These are phyloP conservation scores for Boloria euphrosyne DNA, from an alignment of 2,888 invertebrate species.

Conservation along the genomic window DNA sequence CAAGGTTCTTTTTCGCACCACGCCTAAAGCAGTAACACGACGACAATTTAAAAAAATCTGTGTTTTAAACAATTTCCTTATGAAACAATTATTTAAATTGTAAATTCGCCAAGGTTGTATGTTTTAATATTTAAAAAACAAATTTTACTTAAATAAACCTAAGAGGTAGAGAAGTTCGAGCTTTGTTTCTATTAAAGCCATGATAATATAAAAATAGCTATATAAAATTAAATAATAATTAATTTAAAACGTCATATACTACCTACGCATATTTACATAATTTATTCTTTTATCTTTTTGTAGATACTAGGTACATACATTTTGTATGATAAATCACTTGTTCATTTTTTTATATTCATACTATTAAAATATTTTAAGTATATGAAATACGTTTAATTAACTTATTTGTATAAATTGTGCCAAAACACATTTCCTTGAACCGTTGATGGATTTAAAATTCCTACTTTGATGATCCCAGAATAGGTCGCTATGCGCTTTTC, in stretches of 20 bases:
- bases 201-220: too few relatives aligned
- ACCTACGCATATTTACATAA: too few relatives aligned
- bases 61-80: slow-evolving; percentile 26
- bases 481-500: slow-evolving; percentile 40
- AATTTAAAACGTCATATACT: too few relatives aligned
- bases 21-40: slow-evolving; percentile 14
- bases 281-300: too few relatives aligned
- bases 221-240: too few relatives aligned
- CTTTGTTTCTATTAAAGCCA: too few relatives aligned
- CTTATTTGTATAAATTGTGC: background rate
- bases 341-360: background rate
- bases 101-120: slow-evolving; percentile 6
- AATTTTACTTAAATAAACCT: background rate
- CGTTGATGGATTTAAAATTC: slow-evolving; percentile 45
- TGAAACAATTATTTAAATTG: slow-evolving; percentile 11
- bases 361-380: background rate
- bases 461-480: slow-evolving; percentile 47
- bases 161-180: background rate
- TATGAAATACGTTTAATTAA: background rate
- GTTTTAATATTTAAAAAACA: background rate
- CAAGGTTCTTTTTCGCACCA: slow-evolving; percentile 4
- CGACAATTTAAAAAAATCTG: slow-evolving; percentile 17
- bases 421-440: slow-evolving; percentile 25
- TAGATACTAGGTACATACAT: too few relatives aligned
- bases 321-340: too few relatives aligned